Conservation (phyloP, 2,888 invertebrate species). For the Brenthis ino region DNA sequence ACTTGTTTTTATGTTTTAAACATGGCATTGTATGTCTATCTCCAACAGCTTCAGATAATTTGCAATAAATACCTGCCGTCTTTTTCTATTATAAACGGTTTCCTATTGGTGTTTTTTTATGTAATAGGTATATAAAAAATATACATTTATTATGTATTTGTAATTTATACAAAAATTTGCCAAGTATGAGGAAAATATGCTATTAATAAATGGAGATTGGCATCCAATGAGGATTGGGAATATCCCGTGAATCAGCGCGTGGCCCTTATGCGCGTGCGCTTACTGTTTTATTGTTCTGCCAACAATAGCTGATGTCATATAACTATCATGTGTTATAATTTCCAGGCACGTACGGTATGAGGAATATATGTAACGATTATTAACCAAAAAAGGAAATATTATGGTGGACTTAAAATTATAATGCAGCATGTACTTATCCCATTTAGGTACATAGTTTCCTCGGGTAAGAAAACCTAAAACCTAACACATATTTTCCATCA, state of each 20-base stretch:
- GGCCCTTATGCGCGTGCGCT: conserved; percentile 60
- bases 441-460: too few relatives aligned
- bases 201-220: conserved; percentile 12
- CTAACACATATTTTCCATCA: too few relatives aligned
- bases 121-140: too few relatives aligned
- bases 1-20: too few relatives aligned
- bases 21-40: too few relatives aligned
- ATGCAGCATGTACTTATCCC: too few relatives aligned
- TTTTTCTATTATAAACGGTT: too few relatives aligned
- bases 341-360: conserved; percentile 45
- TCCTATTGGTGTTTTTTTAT: too few relatives aligned
- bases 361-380: conserved; percentile 19
- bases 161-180: neutral
- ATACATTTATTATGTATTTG: neutral
- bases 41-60: too few relatives aligned
- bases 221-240: conserved; percentile 45
- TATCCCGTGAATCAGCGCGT: conserved; percentile 71
- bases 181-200: conserved; percentile 4
- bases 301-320: conserved; percentile 74
- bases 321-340: conserved; percentile 54
- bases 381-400: neutral
- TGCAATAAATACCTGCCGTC: too few relatives aligned
- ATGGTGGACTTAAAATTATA: too few relatives aligned
- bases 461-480: too few relatives aligned
- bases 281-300: conserved; percentile 58